Evolutionary conservation across 2,888 invertebrate genomes (phyloP).

Genomic region (Brachypalpus laphriformis): DNA sequence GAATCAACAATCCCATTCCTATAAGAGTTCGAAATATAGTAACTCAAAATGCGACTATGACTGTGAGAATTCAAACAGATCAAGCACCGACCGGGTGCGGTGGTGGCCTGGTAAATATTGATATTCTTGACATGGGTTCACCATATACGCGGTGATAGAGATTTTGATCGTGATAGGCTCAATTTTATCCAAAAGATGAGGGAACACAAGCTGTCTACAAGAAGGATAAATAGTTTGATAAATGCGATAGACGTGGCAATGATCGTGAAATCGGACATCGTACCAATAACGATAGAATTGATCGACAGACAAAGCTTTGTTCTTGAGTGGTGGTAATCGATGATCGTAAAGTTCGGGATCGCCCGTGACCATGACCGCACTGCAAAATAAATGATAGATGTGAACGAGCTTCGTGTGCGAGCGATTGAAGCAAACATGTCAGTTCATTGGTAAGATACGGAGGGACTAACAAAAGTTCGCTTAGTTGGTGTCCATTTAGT

Average conservation of each 20-base stretch:
- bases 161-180: constrained; percentile 84
- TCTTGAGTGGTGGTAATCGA: constrained; percentile 81
- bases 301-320: constrained; percentile 83
- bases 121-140: constrained; percentile 89
- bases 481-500: too few species aligned
- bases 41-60: constrained; percentile 89
- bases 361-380: constrained; percentile 77
- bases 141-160: constrained; percentile 83
- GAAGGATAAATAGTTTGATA: constrained; percentile 96
- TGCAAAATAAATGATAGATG: constrained; percentile 80
- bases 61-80: constrained; percentile 82
- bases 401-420: constrained; percentile 83
- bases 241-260: constrained; percentile 87
- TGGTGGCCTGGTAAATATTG: constrained; percentile 83
- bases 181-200: constrained; percentile 83
- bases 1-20: constrained; percentile 98
- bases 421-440: constrained; percentile 99
- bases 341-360: constrained; percentile 82
- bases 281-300: constrained; percentile 94
- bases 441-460: constrained; percentile 95
- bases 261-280: constrained; percentile 89
- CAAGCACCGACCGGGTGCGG: constrained; percentile 80
- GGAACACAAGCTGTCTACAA: constrained; percentile 92
- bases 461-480: too few species aligned
- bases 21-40: constrained; percentile 93